These are phyloP conservation scores for Toxotes lorentzi DNA, from an alignment of 2,797 vertebrate species.

Conservation along the genomic window DNA sequence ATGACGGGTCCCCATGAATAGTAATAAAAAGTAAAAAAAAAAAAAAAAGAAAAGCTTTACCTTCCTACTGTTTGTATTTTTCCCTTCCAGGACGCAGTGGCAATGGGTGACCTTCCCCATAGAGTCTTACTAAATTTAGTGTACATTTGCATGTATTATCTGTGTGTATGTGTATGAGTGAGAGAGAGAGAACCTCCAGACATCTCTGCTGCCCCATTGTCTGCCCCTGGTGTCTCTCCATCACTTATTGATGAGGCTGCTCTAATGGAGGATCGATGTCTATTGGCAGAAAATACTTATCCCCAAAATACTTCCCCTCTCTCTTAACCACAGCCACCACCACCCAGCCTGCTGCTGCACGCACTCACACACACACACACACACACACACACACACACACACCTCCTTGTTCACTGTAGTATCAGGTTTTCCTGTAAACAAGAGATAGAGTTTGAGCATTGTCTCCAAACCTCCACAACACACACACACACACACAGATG, in stretches of 20 bases:
- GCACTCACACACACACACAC: conserved; percentile 22
- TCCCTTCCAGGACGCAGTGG: background rate
- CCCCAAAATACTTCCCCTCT: conserved; percentile 51
- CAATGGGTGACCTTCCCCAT: background rate
- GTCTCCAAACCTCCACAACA: background rate
- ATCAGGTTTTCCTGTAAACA: conserved; percentile 12
- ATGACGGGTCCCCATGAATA: no score
- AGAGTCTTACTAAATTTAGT: conserved; percentile 3
- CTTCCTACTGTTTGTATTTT: background rate
- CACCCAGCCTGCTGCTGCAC: background rate
- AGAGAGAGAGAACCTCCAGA: conserved; percentile 47
- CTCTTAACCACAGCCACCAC: conserved; percentile 33
- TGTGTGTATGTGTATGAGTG: conserved; percentile 19
- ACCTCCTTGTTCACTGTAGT: background rate
- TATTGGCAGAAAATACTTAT: conserved; percentile 64
- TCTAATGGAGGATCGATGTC: conserved; percentile 82
- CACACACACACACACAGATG: background rate
- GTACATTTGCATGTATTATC: conserved; percentile 6
- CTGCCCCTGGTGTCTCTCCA: conserved; percentile 70
- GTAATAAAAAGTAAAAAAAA: no score
- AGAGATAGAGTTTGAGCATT: background rate
- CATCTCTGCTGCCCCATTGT: conserved; percentile 67
- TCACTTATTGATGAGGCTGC: conserved; percentile 82
- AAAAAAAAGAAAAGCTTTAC: background rate
- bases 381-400: background rate